phyloP scores from a whole-genome alignment of 2,888 invertebrate species.

The Zygothrica quintamaculata region DNA sequence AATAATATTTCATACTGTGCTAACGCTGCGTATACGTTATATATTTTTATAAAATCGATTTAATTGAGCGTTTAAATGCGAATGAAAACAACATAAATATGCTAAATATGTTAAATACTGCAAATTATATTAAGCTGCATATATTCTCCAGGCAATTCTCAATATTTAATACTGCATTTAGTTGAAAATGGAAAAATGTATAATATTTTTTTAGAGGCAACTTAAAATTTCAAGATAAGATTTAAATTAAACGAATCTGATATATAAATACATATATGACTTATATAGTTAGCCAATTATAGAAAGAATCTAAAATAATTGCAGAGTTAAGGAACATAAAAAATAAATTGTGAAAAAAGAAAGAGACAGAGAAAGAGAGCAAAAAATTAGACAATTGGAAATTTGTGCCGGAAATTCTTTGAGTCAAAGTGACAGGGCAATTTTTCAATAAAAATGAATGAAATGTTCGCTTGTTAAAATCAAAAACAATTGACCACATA shows the following conservation, averaged over 20 bases:
- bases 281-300: not conserved
- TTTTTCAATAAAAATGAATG: slow-evolving; percentile 60
- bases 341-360: slow-evolving; percentile 35
- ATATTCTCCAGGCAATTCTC: not conserved
- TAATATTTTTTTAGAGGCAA: too few species aligned
- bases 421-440: slow-evolving; percentile 43
- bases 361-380: too few species aligned
- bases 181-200: too few species aligned
- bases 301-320: too few species aligned
- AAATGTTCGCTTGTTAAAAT: slow-evolving; percentile 66
- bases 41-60: slow-evolving; percentile 43
- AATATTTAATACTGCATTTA: too few species aligned
- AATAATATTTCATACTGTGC: slow-evolving; percentile 16
- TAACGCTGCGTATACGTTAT: slow-evolving; percentile 43
- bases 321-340: slow-evolving; percentile 1
- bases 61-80: slow-evolving; percentile 59
- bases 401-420: slow-evolving; percentile 46
- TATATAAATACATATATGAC: too few species aligned
- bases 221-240: too few species aligned
- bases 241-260: too few species aligned
- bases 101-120: not conserved
- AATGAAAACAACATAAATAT: slow-evolving; percentile 16
- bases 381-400: slow-evolving; percentile 27
- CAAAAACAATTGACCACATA: slow-evolving; percentile 79
- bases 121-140: not conserved